Base-by-base conservation (phyloP, 2,888 invertebrate genomes). In the Exephanes ischioxanthus region DNA sequence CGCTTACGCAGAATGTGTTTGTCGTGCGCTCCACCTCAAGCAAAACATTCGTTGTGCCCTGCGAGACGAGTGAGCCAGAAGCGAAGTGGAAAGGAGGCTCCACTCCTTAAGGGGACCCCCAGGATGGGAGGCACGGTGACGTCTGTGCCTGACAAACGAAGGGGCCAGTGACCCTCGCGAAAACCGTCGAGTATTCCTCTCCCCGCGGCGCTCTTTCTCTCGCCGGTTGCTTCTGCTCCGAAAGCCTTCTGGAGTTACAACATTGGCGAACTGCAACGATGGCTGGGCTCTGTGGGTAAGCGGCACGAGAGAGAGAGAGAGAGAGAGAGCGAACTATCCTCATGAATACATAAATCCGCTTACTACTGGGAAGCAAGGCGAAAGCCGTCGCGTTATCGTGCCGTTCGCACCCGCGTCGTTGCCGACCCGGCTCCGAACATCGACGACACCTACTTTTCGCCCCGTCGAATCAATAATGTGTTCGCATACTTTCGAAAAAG, bases 21-120 rank as follows among this genome's bases (percentile, higher is more conserved):
- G 88, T 91, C 90, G 89, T 89, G 88, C 78, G 86, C 89, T 90
- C 88, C 86, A 86, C 79, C 84, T 80, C 83, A 70, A 80, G 86
- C 83, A 68, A 86, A 86, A 87, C 86, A 88, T 88, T 87, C 85
- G 84, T 87, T 82, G 81, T 66, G 67, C 77, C 76, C 77, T 80
- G 53, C 51, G 67, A 79, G 55, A 79, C 82, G 80, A 80, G 75
- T 19, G 45, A 68, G 58, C n/a, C 61, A 5, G 61, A 70, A 26
- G 51, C 16, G 30, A 7, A 16, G 19, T 67, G 16, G 41, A 37
- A 11, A 30, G 66, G 71, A 68, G 76, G 72, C 66, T 77, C 76
- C 80, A 41, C 70, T 80, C 58, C 83, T 86, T 53, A n/a, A 83
- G 83, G 71, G 75, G 75, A 33, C 70, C 30, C 45, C 41, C 45